Base-by-base conservation (phyloP, 2,797 vertebrate species). In the Falco peregrinus region DNA sequence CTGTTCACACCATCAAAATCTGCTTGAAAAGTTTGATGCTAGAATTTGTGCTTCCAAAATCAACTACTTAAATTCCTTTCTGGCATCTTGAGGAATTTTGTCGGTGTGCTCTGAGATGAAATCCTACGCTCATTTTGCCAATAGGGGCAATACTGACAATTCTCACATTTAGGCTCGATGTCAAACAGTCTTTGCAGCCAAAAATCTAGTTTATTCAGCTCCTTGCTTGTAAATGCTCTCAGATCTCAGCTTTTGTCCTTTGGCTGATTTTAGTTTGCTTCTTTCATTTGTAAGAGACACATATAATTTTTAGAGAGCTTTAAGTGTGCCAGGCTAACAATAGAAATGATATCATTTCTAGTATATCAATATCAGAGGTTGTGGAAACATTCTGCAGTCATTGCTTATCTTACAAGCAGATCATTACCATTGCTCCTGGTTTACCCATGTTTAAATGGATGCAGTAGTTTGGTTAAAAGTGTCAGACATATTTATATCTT, bases 1-100 rank as follows among this genome's bases (percentile, higher is more conserved):
- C 94, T 96, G 84, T 95, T 95, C 86, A 92, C 92, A 96, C 93
- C 43, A 70, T 95, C 84, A 96, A 89, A 97, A 92, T 69, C 63
- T 90, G 67, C 74, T 84, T 82, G 88, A 89, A 79, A 89, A 90
- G 35, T 92, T 94, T 4, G 45, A 13, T 65, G 53, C 28, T 84
- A n/a, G 68, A 90, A 93, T 65, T 64, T 90, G 39, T 50, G 39
- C 47, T 97, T 95, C 88, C 59, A 94, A 95, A 96, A 92, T 79
- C 89, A 93, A 48, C 80, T 65, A 37, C 77, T 90, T 78, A 24
- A 95, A 76, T 84, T 88, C n/a, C 28, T 90, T 76, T 85, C 39
- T 92, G 25, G 54, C 47, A 41, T 82, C 74, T 90, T 82, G 77
- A 89, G 68, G 65, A 86, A 53, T 75, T 94, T 88, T 96, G 86